Evolutionary conservation across 2,113 vertebrate genomes (phyloP).

Genomic region (Vidua chalybeata): DNA sequence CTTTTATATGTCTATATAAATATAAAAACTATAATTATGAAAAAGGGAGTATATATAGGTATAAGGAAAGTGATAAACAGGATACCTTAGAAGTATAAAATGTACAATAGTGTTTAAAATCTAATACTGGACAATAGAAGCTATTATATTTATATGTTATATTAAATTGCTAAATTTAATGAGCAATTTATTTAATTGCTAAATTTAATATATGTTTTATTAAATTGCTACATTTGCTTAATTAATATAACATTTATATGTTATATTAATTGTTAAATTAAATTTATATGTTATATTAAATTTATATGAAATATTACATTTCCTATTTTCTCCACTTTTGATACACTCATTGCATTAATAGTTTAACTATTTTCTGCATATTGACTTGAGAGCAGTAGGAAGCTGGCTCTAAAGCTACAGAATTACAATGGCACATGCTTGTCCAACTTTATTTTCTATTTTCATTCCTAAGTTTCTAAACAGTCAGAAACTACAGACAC

Average conservation of each 20-base stretch:
- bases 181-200: too few species aligned
- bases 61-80: neutral
- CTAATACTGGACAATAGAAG: neutral
- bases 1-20: neutral
- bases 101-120: neutral
- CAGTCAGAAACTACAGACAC: neutral
- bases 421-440: neutral
- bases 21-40: neutral
- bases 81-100: neutral
- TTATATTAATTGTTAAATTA: neutral
- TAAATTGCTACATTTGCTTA: neutral
- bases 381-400: neutral
- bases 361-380: neutral
- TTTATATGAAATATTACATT: neutral
- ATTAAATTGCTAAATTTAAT: neutral
- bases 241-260: neutral
- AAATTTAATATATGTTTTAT: neutral
- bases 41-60: neutral
- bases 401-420: neutral
- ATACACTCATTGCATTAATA: neutral
- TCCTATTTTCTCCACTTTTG: neutral
- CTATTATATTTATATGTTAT: neutral
- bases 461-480: neutral
- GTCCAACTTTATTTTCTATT: neutral
- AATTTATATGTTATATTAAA: neutral